Conservation (phyloP, 2,888 invertebrate genomes). For the Gisinianus flammeolus region DNA sequence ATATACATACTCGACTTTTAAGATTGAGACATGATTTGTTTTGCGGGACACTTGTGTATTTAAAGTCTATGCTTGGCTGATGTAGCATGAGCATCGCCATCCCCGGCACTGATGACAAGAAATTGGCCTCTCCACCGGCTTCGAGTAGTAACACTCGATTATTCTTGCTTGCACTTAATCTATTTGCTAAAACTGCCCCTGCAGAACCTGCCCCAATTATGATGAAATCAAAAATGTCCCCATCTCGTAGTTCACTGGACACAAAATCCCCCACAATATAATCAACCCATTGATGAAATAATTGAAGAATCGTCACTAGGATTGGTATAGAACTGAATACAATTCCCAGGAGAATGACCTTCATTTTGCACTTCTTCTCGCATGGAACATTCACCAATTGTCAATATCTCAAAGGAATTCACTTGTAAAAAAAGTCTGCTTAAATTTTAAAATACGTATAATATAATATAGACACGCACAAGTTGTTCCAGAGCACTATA, state of each 20-base stretch:
- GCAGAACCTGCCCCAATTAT: constrained; percentile 3
- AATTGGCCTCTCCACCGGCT: constrained; percentile 51
- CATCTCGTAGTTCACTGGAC: constrained; percentile 13
- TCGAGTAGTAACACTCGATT: constrained; percentile 49
- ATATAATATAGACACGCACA: too few relatives aligned
- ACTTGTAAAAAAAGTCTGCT: too few relatives aligned
- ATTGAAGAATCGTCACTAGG: constrained; percentile 26
- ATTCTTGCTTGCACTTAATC: constrained; percentile 34
- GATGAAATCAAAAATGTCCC: constrained; percentile 31
- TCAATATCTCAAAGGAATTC: too few relatives aligned
- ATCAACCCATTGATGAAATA: constrained; percentile 17
- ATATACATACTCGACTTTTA: constrained; percentile 10
- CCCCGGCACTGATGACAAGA: constrained; percentile 45
- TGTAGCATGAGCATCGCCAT: constrained; percentile 43
- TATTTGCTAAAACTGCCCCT: background rate
- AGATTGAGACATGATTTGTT: constrained; percentile 37
- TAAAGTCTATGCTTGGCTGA: constrained; percentile 48
- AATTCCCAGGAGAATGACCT: background rate
- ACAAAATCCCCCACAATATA: constrained; percentile 19
- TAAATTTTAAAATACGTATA: too few relatives aligned
- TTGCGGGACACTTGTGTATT: constrained; percentile 51
- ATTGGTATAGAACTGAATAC: constrained; percentile 22
- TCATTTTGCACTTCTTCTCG: constrained; percentile 4
- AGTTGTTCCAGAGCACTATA: too few relatives aligned
- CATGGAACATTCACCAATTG: too few relatives aligned